A percentile compares a stretch with the other conserved stretches of the same genome.
Conservation (phyloP, 2,888 invertebrate genomes). For the Gryllus longicercus region DNA sequence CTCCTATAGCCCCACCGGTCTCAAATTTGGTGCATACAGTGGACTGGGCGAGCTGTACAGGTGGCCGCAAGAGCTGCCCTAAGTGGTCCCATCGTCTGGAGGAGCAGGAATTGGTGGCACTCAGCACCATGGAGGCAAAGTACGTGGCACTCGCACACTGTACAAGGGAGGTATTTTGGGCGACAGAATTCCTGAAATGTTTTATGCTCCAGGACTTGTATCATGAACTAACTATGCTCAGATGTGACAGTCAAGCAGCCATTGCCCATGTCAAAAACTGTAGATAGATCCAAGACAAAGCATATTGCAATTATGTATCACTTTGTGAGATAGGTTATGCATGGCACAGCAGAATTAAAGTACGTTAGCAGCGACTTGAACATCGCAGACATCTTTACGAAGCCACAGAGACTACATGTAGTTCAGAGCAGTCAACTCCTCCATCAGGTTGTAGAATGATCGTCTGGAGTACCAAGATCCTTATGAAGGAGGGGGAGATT, state of each 20-base stretch:
- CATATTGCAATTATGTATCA: too few relatives aligned
- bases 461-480: too few relatives aligned
- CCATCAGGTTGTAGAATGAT: too few relatives aligned
- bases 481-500: too few relatives aligned
- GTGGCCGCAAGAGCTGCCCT: not conserved
- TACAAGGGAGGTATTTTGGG: not conserved
- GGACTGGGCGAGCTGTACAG: not conserved
- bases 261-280: not conserved
- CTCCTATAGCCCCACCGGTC: too few relatives aligned
- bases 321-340: too few relatives aligned
- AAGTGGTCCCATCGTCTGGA: not conserved
- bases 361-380: too few relatives aligned
- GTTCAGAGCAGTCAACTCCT: too few relatives aligned
- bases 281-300: not conserved
- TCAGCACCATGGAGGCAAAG: not conserved
- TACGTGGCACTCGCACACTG: not conserved
- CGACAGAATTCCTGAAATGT: not conserved
- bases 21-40: not conserved
- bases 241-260: conserved; percentile 4
- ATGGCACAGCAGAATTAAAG: too few relatives aligned
- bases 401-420: too few relatives aligned
- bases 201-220: not conserved
- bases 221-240: not conserved
- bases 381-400: too few relatives aligned
- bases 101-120: not conserved